Evolutionary conservation across 2,797 vertebrate species (phyloP).

Genomic region (Coregonus sp.): DNA sequence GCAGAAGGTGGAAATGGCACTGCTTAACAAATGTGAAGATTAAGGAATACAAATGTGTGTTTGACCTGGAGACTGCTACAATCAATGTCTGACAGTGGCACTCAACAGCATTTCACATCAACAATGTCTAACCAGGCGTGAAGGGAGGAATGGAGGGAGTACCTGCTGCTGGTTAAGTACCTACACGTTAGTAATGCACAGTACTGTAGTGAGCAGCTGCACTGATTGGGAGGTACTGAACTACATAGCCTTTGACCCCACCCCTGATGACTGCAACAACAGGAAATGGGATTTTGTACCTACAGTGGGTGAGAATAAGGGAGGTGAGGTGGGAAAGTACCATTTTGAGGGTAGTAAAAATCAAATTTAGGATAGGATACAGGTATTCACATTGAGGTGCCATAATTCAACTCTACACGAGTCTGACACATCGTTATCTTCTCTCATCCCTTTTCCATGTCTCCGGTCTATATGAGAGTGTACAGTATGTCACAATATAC

Average conservation of each 20-base stretch:
- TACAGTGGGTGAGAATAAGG: neutral
- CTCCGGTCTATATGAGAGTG: no score
- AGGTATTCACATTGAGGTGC: no score
- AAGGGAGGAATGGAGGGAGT: conserved; percentile 50
- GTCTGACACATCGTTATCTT: no score
- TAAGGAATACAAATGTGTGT: conserved; percentile 27
- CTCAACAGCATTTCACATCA: conserved; percentile 62
- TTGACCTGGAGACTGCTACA: conserved; percentile 32
- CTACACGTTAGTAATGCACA: conserved; percentile 37
- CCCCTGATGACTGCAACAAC: conserved; percentile 1
- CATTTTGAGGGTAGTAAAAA: no score
- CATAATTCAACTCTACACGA: no score
- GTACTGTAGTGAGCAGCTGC: neutral
- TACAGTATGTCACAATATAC: no score
- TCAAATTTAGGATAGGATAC: no score
- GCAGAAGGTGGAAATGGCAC: neutral
- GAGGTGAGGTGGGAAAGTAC: no score
- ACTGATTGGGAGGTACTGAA: neutral
- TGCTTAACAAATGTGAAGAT: conserved; percentile 38
- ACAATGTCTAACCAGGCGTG: conserved; percentile 66
- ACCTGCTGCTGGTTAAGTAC: conserved; percentile 68
- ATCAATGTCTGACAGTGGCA: conserved; percentile 46
- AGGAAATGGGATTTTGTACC: neutral
- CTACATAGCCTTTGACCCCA: neutral
- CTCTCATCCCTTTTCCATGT: no score